phyloP scores from a whole-genome alignment of 2,113 vertebrate species.

The Oreocharis arfaki region DNA sequence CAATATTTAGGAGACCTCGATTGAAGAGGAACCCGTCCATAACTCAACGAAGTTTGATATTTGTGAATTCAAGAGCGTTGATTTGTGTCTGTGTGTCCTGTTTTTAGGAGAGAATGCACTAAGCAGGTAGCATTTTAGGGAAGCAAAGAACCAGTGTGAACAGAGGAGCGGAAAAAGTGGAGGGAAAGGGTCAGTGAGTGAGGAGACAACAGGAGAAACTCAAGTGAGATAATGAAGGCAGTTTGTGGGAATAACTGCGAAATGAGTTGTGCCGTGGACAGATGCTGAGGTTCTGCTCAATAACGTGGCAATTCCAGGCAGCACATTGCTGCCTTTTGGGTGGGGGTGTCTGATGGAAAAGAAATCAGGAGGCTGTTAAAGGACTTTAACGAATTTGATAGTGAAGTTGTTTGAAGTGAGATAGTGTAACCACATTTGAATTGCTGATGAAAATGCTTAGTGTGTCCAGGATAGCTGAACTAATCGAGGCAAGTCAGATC shows the following conservation, averaged over 20 bases:
- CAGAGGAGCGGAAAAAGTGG: neutral
- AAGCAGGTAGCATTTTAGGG: neutral
- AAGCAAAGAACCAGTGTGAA: neutral
- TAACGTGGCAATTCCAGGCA: neutral
- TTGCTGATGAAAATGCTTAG: neutral
- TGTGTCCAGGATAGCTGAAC: neutral
- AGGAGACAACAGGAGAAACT: neutral
- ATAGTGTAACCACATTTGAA: neutral
- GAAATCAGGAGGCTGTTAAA: neutral
- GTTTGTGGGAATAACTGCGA: neutral
- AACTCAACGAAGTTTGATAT: neutral
- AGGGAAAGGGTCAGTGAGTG: neutral
- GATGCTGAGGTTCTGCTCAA: neutral
- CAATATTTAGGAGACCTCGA: neutral
- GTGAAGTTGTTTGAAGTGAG: conserved; percentile 15
- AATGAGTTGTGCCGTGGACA: neutral
- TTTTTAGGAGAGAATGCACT: neutral
- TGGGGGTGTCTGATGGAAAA: neutral
- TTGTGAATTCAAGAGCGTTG: neutral
- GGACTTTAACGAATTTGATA: neutral
- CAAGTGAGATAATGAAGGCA: neutral
- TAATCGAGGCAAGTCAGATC: neutral
- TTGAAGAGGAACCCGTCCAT: neutral
- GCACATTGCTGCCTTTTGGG: neutral
- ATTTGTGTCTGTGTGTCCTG: neutral